phyloP scores from a whole-genome alignment of 1,140 invertebrate genomes.

The Drosophila melanica region DNA sequence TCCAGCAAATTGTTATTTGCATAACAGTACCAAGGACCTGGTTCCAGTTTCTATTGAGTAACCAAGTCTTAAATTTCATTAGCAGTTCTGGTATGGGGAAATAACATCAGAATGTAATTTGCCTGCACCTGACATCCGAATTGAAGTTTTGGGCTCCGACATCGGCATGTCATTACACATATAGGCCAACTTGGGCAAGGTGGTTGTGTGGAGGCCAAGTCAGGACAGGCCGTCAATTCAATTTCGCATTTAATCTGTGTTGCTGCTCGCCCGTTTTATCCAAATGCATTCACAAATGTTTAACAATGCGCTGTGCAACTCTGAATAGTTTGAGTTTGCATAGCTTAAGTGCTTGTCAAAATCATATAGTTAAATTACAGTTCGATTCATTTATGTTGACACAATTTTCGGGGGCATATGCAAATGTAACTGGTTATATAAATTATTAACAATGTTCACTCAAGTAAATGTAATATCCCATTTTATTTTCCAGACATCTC shows the following conservation, averaged over 20 bases:
- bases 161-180: not conserved
- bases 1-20: conserved; percentile 27
- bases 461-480: no score
- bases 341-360: no score
- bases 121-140: conserved; percentile 5
- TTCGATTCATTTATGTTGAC: no score
- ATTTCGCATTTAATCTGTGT: not conserved
- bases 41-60: conserved; percentile 1
- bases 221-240: not conserved
- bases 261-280: not conserved
- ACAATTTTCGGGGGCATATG: no score
- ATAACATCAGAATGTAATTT: conserved; percentile 46
- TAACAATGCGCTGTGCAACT: no score
- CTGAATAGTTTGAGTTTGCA: no score
- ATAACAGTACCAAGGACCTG: conserved; percentile 6
- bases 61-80: conserved; percentile 31
- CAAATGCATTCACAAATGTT: not conserved
- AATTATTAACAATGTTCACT: no score
- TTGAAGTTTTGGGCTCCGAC: not conserved
- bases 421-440: no score
- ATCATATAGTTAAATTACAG: no score
- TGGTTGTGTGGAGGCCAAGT: no score
- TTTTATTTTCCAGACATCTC: no score
- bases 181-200: not conserved
- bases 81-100: conserved; percentile 16